These are phyloP conservation scores for Lasioglossum lativentre DNA, from an alignment of 2,888 invertebrate species.

Conservation along the genomic window DNA sequence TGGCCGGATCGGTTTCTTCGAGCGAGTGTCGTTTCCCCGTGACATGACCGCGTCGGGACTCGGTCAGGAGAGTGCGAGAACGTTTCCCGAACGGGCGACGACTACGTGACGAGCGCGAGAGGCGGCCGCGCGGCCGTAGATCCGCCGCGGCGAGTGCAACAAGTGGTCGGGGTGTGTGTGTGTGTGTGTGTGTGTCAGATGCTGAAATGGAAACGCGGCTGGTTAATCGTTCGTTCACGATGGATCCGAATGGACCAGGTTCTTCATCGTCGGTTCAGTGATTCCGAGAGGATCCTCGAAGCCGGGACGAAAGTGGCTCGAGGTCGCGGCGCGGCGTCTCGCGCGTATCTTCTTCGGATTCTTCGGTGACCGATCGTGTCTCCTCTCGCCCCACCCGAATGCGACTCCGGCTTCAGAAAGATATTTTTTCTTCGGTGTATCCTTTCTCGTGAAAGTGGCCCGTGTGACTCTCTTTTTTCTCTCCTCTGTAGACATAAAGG, in stretches of 20 bases:
- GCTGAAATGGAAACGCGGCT: conserved; percentile 21
- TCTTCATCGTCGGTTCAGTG: neutral
- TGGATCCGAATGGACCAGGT: neutral
- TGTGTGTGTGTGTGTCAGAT: conserved; percentile 24
- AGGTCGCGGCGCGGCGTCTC: conserved; percentile 27
- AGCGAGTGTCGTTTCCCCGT: neutral
- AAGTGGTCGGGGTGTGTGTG: conserved; percentile 72
- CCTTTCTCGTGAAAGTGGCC: conserved; percentile 27
- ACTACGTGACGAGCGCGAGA: conserved; percentile 26
- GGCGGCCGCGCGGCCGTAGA: conserved; percentile 13
- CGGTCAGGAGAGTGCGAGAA: neutral
- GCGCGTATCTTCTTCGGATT: conserved; percentile 60
- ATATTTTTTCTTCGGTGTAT: neutral
- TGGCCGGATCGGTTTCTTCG: neutral
- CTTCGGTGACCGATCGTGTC: conserved; percentile 36
- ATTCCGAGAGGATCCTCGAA: neutral
- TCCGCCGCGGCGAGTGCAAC: conserved; percentile 60
- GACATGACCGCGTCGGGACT: neutral
- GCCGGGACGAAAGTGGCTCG: conserved; percentile 35
- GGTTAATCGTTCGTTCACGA: neutral
- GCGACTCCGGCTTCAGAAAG: conserved; percentile 41
- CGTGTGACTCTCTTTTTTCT: neutral
- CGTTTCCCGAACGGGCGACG: conserved; percentile 12
- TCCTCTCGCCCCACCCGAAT: conserved; percentile 23
- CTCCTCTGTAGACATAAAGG: neutral